Base-by-base conservation (phyloP, 2,888 invertebrate species). In the Crepidodera aurea region DNA sequence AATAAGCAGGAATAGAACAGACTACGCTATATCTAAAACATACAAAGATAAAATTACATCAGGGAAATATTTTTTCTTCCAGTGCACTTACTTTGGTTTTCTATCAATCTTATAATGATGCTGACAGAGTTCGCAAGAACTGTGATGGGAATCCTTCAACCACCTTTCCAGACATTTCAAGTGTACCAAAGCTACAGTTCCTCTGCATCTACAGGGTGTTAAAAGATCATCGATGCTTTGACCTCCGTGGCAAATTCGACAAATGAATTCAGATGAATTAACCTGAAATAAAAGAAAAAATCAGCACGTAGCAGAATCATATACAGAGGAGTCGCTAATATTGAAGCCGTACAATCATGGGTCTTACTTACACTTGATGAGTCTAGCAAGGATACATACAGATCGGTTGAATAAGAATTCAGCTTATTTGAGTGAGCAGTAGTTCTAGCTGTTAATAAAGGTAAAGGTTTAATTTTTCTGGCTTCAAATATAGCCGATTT, bases 61-160 rank as follows among this genome's bases (percentile, higher is more conserved):
- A 32, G 19, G 12, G 12, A 51, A 34, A 32, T 25, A 15, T 15
- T 48, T 27, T 12, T 6, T 5, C 51, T 32, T 18, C 10, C 25
- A 16, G 2, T 12, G n/a, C 46, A 12, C 60, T 68, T 73, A 81
- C 80, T 73, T 79, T 2, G 82, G 82, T 70, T 79, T 78, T 60
- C 84, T 78, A 37, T 81, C 73, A 10, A 85, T 81, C 50, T 81
- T 74, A 73, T 82, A 87, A 61, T 82, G 80, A 71, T 84, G 84
- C 61, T 82, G 79, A 75, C 87, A 87, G 19, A 87, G 77, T 75
- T 87, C 87, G 74, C 87, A 87, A 27, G 75, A 73, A 62, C 82
- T 83, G 51, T 80, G 78, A 16, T 83, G 82, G 1, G 84, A 83
- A 71, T 85, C 84, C 40, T 83, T 82, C 2, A 87, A 78, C 86